Evolutionary conservation across 2,113 vertebrate species (phyloP).

Genomic region (Bubo blakistoni): DNA sequence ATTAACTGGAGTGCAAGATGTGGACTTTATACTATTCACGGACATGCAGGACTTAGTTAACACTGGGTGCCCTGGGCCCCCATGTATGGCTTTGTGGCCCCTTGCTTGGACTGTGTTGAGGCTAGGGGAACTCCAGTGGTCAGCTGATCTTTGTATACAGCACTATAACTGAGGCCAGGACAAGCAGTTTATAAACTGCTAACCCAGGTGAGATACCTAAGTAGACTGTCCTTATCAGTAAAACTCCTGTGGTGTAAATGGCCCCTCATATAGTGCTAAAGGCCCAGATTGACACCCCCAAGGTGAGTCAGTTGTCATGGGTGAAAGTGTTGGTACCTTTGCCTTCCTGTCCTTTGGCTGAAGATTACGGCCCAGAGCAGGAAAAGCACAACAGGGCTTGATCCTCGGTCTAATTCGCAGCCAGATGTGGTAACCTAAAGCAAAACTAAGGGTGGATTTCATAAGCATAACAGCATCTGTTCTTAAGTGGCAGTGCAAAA

Average conservation of each 20-base stretch:
- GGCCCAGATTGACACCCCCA: background rate
- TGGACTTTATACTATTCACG: background rate
- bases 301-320: background rate
- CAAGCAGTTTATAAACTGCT: background rate
- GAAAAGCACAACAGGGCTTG: background rate
- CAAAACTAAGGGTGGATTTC: background rate
- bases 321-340: background rate
- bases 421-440: background rate
- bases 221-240: background rate
- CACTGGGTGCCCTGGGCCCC: background rate
- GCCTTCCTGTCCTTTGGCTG: background rate
- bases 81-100: background rate
- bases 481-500: background rate
- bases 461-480: background rate
- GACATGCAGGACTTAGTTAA: background rate
- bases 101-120: background rate
- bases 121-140: background rate
- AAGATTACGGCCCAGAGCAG: background rate
- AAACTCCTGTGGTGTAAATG: background rate
- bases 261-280: background rate
- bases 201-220: background rate
- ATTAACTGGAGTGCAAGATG: background rate
- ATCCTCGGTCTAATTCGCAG: background rate
- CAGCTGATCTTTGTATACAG: background rate
- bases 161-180: background rate